Percentiles rank a stretch among this genome's conserved stretches.
Conservation (phyloP, 1,140 invertebrate species). For the Conopomorpha cramerella region DNA sequence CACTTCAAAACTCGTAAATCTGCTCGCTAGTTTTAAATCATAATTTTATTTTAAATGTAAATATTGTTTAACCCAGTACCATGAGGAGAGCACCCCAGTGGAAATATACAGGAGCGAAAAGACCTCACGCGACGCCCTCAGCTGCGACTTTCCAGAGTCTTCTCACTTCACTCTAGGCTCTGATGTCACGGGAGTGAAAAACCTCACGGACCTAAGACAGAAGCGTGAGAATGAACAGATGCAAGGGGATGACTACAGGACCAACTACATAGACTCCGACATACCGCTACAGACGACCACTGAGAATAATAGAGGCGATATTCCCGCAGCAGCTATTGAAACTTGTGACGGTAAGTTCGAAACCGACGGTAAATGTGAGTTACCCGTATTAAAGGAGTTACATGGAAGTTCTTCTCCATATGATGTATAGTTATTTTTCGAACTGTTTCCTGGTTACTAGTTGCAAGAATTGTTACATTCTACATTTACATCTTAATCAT, state of each 20-base stretch:
- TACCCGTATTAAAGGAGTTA: no score
- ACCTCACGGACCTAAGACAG: conserved; percentile 26
- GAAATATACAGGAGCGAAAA: conserved; percentile 33
- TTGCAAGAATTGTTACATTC: neutral
- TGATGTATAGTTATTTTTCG: no score
- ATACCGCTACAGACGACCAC: conserved; percentile 17
- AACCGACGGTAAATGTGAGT: no score
- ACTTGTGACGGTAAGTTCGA: conserved; percentile 68
- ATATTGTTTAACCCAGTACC: conserved; percentile 24
- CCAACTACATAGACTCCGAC: conserved; percentile 37
- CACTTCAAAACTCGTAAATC: no score
- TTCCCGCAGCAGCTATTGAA: conserved; percentile 70
- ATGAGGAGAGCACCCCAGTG: conserved; percentile 41
- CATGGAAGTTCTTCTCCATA: no score
- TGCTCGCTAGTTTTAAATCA: no score
- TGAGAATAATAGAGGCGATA: conserved; percentile 68
- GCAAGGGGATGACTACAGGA: conserved; percentile 46
- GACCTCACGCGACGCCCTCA: conserved; percentile 26
- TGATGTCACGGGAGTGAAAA: conserved; percentile 23
- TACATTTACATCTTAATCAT: neutral
- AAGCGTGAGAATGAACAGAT: conserved; percentile 34
- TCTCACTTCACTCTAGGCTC: conserved; percentile 21
- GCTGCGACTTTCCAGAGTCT: conserved; percentile 21
- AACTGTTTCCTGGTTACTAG: neutral
- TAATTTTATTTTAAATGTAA: neutral